Percentiles rank a stretch among this genome's conserved stretches.
Conservation (phyloP, 1,140 invertebrate species). For the Anoplolepis gracilipes region DNA sequence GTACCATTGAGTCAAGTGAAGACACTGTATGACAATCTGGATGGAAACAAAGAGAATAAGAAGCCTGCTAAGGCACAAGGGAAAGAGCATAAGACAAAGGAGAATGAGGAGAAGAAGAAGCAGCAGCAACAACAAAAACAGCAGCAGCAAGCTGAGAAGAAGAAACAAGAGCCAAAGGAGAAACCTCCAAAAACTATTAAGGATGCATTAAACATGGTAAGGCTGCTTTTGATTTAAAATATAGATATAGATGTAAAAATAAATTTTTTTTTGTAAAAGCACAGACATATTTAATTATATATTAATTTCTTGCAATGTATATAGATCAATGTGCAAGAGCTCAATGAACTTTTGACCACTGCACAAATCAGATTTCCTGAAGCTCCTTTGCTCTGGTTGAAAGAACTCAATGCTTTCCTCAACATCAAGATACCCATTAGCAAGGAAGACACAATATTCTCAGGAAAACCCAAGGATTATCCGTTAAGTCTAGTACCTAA, state of each 20-base stretch:
- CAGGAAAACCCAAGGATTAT: constrained; percentile 84
- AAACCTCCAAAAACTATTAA: constrained; percentile 90
- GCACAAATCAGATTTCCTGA: constrained; percentile 87
- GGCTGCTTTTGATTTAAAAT: constrained; percentile 22
- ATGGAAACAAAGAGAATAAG: constrained; percentile 84
- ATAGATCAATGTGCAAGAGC: constrained; percentile 87
- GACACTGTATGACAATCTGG: constrained; percentile 83
- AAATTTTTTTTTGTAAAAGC: neutral
- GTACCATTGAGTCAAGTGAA: constrained; percentile 85
- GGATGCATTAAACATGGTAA: constrained; percentile 88
- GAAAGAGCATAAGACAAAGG: constrained; percentile 84
- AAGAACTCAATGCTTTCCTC: constrained; percentile 88
- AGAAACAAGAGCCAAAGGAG: constrained; percentile 82
- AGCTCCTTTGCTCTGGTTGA: constrained; percentile 88
- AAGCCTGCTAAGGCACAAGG: constrained; percentile 82
- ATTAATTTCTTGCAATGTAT: constrained; percentile 37
- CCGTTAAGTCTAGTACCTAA: constrained; percentile 86
- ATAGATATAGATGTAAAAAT: constrained; percentile 14
- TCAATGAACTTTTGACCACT: constrained; percentile 85
- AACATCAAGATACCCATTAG: constrained; percentile 88
- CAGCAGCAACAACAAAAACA: constrained; percentile 76
- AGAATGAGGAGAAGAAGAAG: constrained; percentile 84
- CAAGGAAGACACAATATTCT: constrained; percentile 87
- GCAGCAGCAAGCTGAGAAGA: constrained; percentile 78
- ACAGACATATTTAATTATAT: neutral